Evolutionary conservation across 1,140 invertebrate genomes (phyloP), one percentile per base, ranked within the genome.

Genomic region (Triops cancriformis): DNA sequence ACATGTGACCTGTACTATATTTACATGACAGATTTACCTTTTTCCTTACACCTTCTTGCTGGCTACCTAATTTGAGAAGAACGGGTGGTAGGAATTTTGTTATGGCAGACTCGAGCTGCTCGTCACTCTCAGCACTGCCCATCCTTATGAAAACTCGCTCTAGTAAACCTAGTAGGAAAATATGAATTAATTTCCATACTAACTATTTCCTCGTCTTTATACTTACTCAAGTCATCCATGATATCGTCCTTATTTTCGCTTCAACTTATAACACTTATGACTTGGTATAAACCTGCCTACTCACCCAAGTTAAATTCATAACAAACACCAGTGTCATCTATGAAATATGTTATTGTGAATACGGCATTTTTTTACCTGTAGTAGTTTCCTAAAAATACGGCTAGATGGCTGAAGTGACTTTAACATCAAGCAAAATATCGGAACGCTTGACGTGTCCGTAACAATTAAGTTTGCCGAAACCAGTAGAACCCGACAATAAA

Each of bases 11-110:
- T 51, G 41, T 74, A 72, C 45, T 18, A 11, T 23, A 72, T 0
- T 76, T 9, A 27, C 0, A 76, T 1, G n/a, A 42, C 1, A 18
- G 3, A 76, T 12, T 42, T 64, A 90, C 92, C 89, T 94, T 94
- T 82, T 91, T 92, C 72, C 92, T 86, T 14, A 97, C 94, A 81
- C 89, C 89, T 85, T 96, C 94, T 84, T 95, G 89, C 23, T 90
- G 88, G 51, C 94, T 96, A 73, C 93, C 92, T 26, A 97, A 86
- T 85, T 96, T 97, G 0, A 96, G 85, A 76, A 97, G 87, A 76
- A 96, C 92, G n/a, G 95, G 94, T 41, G 93, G 89, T 73, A 97
- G 84, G 85, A 97, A 97, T 83, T 94, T 94, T 51, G 87, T 89
- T 27, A 98, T 87, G 73, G 91, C 90, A 81, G 88, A 89, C 83